Evolutionary conservation across 2,797 vertebrate genomes (phyloP).

Genomic region (Anguilla marmorata): DNA sequence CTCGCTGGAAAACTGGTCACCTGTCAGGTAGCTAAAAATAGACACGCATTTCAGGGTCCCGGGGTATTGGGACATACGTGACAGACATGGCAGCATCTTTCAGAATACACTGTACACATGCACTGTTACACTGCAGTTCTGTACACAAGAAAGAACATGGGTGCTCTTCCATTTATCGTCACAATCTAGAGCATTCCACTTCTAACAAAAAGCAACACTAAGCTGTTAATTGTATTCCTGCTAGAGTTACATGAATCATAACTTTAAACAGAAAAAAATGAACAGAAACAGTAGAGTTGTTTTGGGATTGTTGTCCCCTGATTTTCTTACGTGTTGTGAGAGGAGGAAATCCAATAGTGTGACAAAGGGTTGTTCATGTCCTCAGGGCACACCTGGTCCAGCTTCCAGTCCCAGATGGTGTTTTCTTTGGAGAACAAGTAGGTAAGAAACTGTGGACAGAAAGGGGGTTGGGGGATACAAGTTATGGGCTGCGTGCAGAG

Average conservation of each 20-base stretch:
- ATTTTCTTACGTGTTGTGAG: constrained; percentile 93
- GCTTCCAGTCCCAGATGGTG: constrained; percentile 86
- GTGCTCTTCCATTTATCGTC: background rate
- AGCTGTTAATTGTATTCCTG: background rate
- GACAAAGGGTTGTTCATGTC: constrained; percentile 97
- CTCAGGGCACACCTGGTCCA: constrained; percentile 84
- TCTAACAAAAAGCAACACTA: background rate
- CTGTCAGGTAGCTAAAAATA: constrained; percentile 85
- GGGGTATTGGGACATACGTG: constrained; percentile 6
- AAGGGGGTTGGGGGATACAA: background rate
- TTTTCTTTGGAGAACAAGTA: constrained; percentile 99
- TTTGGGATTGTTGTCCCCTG: background rate
- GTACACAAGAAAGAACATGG: background rate
- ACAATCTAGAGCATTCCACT: background rate
- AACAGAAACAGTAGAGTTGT: background rate
- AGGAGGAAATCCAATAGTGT: constrained; percentile 99
- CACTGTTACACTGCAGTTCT: background rate
- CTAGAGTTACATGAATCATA: background rate
- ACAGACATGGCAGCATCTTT: constrained; percentile 1
- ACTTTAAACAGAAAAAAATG: background rate
- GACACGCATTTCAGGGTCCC: constrained; percentile 32
- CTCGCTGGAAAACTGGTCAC: constrained; percentile 98
- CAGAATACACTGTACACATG: background rate
- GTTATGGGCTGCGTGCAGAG: background rate
- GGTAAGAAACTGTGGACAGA: constrained; percentile 81